Percentiles rank a stretch among this genome's conserved stretches.
Conservation (phyloP, 2,888 invertebrate genomes). For the Harpalus rufipes region DNA sequence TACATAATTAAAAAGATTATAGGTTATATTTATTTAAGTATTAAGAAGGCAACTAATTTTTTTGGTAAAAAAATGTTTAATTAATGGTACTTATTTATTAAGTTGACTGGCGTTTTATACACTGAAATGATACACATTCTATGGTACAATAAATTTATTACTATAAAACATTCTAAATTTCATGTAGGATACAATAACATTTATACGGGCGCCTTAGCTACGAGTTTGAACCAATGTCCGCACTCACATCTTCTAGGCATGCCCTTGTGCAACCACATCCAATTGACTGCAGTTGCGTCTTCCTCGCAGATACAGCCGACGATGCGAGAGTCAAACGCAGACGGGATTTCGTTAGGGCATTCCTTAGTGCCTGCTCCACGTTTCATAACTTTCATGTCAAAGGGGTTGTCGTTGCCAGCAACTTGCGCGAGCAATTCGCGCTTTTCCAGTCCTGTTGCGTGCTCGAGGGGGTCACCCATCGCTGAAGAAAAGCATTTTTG, state of each 20-base stretch:
- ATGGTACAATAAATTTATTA: slow-evolving; percentile 70
- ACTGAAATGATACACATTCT: slow-evolving; percentile 60
- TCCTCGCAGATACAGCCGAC: slow-evolving; percentile 98
- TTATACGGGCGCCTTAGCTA: slow-evolving; percentile 86
- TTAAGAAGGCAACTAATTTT: too few relatives aligned
- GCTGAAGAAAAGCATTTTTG: slow-evolving; percentile 76
- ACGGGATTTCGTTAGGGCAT: slow-evolving; percentile 93
- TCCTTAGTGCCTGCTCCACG: slow-evolving; percentile 90
- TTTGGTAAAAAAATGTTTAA: too few relatives aligned
- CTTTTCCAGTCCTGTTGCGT: slow-evolving; percentile 95
- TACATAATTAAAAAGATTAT: too few relatives aligned
- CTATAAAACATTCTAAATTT: slow-evolving; percentile 72
- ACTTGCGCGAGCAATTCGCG: slow-evolving; percentile 91
- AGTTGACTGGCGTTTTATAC: slow-evolving; percentile 41
- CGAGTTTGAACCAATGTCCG: slow-evolving; percentile 97
- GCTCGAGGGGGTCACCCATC: slow-evolving; percentile 94
- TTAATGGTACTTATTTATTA: slow-evolving; percentile 38
- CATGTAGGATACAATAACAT: slow-evolving; percentile 55
- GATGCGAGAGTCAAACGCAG: slow-evolving; percentile 92
- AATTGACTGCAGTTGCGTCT: slow-evolving; percentile 92
- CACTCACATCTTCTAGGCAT: slow-evolving; percentile 95
- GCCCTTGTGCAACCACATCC: slow-evolving; percentile 97
- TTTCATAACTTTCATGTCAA: slow-evolving; percentile 90
- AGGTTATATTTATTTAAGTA: too few relatives aligned
- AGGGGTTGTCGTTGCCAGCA: slow-evolving; percentile 93